A percentile compares a stretch with the other conserved stretches of the same genome.
Conservation (phyloP, 2,888 invertebrate species). For the Torymus aiolomorphi region DNA sequence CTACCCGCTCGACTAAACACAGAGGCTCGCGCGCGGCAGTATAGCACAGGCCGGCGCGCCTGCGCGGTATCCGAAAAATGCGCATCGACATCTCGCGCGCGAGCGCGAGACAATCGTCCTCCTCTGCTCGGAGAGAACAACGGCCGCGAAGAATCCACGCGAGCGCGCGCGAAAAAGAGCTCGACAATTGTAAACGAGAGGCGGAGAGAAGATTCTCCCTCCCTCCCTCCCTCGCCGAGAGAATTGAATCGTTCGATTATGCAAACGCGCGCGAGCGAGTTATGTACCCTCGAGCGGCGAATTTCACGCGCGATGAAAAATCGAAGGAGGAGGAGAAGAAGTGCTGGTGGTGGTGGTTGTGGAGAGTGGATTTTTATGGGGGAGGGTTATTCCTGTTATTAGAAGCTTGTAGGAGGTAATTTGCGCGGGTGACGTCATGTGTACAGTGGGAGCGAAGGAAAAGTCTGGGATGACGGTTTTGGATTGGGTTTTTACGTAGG, state of each 20-base stretch:
- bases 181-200: slow-evolving; percentile 31
- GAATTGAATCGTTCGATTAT: slow-evolving; percentile 66
- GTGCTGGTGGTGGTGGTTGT: no score
- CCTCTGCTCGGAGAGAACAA: neutral
- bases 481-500: no score
- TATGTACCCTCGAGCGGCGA: slow-evolving; percentile 20
- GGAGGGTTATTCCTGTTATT: no score
- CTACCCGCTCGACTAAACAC: no score
- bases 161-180: neutral
- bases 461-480: no score
- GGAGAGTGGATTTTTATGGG: no score
- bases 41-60: no score
- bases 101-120: no score
- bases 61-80: neutral
- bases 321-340: neutral
- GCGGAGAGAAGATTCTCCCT: neutral
- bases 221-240: neutral
- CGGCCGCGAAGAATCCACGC: neutral
- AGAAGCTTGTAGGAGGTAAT: no score
- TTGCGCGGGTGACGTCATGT: no score
- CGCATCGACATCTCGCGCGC: neutral
- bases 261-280: slow-evolving; percentile 58
- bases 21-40: no score
- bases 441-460: no score
- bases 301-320: slow-evolving; percentile 27